Evolutionary conservation across 1,140 invertebrate genomes (phyloP), one percentile per base, ranked within the genome.

Genomic region (Zophobas atratus): DNA sequence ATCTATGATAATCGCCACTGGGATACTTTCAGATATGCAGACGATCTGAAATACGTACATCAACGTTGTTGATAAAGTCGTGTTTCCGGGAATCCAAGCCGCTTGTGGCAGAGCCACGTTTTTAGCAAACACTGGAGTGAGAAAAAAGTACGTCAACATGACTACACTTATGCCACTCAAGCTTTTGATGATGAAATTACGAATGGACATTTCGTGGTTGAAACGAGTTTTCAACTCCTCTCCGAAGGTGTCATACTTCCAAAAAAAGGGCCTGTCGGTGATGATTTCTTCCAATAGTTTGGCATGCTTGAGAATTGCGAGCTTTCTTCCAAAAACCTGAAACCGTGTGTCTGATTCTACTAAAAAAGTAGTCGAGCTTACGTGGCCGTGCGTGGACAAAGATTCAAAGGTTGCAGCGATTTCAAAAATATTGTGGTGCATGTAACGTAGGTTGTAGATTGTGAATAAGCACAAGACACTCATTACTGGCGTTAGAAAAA

Each of bases 341-440:
- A 57, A 57, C 2, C 33, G 4, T 3, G 34, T 20, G 35, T 2
- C 35, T 57, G 33, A 57, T 36, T 57, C 32, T 53, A 3, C 2
- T 35, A 39, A n/a, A 6, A 63, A 32, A 32, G 20, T 67, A 43
- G 5, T 46, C 43, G n/a, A 51, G 6, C 20, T 51, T 67, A 67
- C 60, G 8, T 67, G 60, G n/a, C 60, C 60, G 20, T 43, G 39
- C 2, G 60, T 67, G 1, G 60, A 41, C 6, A 67, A 3, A 2
- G 60, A 8, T 32, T 67, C 60, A 43, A 38, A 67, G 43, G 35
- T 43, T 32, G n/a, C 6, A 5, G 60, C 38, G 32, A 67, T 43
- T 67, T 67, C 60, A 39, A 67, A 41, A 67, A 67, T 67, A 32
- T 67, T 39, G 8, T 67, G 38, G 20, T 67, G 38, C 60, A 67